Conservation (phyloP, 2,888 invertebrate genomes). For the Cerastoderma edule region DNA sequence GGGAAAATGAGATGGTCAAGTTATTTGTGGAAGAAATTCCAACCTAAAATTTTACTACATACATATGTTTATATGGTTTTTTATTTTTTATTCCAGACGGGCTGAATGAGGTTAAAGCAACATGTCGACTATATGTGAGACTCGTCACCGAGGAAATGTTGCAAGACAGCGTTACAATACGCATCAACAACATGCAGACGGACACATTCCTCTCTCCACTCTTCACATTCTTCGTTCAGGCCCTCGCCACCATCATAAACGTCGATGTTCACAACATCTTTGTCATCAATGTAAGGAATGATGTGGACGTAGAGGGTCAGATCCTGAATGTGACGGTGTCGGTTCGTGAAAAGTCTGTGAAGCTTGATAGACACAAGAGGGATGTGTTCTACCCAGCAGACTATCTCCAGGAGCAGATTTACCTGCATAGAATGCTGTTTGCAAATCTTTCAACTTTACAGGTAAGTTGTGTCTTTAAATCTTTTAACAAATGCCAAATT, state of each 20-base stretch:
- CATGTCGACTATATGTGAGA: constrained; percentile 95
- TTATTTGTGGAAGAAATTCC: no score
- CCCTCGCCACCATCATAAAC: constrained; percentile 94
- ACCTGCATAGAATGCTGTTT: constrained; percentile 93
- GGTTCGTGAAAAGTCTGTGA: constrained; percentile 85
- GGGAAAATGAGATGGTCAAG: no score
- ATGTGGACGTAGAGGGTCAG: constrained; percentile 91
- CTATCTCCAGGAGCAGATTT: constrained; percentile 96
- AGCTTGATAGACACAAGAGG: constrained; percentile 51
- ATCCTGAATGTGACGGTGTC: constrained; percentile 97
- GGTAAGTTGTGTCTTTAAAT: constrained; percentile 83
- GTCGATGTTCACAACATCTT: constrained; percentile 96
- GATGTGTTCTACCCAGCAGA: constrained; percentile 93
- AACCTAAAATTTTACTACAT: no score
- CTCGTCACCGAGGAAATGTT: constrained; percentile 97
- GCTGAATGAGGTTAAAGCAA: constrained; percentile 95
- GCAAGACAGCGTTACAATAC: constrained; percentile 95
- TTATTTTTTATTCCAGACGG: constrained; percentile 88
- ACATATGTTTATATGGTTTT: no score
- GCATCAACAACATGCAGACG: constrained; percentile 96
- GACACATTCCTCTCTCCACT: constrained; percentile 96
- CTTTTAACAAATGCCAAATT: no score
- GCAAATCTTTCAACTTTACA: constrained; percentile 94
- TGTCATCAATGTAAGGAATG: constrained; percentile 95
- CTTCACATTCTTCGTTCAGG: constrained; percentile 93